Base-by-base conservation (phyloP, 2,888 invertebrate genomes). In the Theretra japonica region DNA sequence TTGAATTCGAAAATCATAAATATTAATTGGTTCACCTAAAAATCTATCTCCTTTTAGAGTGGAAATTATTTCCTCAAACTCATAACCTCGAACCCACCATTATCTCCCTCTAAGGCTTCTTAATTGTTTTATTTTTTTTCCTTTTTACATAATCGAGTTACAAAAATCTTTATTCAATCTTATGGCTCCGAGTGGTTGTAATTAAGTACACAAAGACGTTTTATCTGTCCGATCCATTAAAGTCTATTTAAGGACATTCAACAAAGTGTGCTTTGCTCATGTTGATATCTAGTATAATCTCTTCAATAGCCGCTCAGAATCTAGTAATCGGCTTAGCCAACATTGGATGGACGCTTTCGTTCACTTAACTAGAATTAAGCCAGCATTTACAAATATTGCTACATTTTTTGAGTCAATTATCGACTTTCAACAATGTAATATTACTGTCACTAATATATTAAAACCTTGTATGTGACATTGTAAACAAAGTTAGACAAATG, bases 261-360 rank as follows among this genome's bases (percentile, higher is more conserved):
- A 76, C 77, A 76, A 76, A 77, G 76, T 79, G 75, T 71, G 73
- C 77, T 75, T 73, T 73, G 72, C 75, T 71, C 75, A 73, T 74
- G 73, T 75, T 71, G 72, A 77, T 79, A 80, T 79, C 77, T 78
- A 76, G 75, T 75, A 72, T 82, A 77, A 83, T 81, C 82, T 78
- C 71, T 76, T 65, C 82, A 84, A 84, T 83, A 82, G 79, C 76
- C 82, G 78, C 76, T 75, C 76, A 71, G 82, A 80, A 81, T 82
- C 80, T 76, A 80, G 77, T 88, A 88, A 89, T 87, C 88, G 80
- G 82, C 80, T 87, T 84, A 80, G 75, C 75, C 76, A 79, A 81
- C 84, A 81, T 74, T 75, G 75, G 74, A 65, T 70, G 60, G 56
- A 74, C 75, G 77, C 75, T 78, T 76, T 76, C 71, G 77, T 75